phyloP scores from a whole-genome alignment of 2,113 vertebrate genomes.

The Microtus pennsylvanicus region DNA sequence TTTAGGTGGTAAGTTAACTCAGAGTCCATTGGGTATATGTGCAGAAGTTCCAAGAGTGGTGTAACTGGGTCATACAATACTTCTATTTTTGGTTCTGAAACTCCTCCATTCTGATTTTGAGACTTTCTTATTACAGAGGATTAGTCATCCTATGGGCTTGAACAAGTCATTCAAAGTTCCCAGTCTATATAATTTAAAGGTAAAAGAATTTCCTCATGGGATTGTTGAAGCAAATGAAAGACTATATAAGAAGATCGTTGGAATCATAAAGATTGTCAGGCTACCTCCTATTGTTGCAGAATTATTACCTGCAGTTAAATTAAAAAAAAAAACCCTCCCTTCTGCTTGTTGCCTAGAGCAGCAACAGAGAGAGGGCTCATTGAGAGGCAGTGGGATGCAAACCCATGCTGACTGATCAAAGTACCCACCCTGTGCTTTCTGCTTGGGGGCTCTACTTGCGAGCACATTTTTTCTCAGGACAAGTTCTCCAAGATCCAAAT shows the following conservation, averaged over 20 bases:
- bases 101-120: neutral
- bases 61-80: neutral
- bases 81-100: neutral
- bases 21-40: neutral
- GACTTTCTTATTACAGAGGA: neutral
- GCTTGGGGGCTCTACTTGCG: neutral
- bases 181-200: neutral
- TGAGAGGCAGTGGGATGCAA: neutral
- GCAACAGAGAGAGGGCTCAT: neutral
- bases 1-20: neutral
- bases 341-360: neutral
- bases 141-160: neutral
- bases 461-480: neutral
- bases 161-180: neutral
- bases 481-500: neutral
- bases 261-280: constrained; percentile 26
- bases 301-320: constrained; percentile 29
- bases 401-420: constrained; percentile 52
- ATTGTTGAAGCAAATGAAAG: neutral
- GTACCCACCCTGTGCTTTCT: neutral
- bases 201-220: neutral
- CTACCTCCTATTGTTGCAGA: constrained; percentile 13
- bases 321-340: neutral
- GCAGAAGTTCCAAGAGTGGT: neutral
- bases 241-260: neutral